Evolutionary conservation across 2,888 invertebrate genomes (phyloP), one percentile per base, ranked within the genome.

Genomic region (Phymatocera aterrima): DNA sequence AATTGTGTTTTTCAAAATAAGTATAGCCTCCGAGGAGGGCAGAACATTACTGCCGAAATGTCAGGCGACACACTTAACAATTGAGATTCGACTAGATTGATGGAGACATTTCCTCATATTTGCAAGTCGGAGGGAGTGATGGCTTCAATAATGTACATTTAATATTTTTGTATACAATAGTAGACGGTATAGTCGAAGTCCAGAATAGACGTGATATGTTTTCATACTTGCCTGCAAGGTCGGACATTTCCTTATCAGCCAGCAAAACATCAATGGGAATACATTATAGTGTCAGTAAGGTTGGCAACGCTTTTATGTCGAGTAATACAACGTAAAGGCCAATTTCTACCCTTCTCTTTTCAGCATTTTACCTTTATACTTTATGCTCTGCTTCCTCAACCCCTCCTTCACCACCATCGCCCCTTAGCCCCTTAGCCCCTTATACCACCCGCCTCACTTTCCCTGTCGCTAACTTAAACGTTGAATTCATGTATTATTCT

Each of bases 181-280:
- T 15, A 12, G 57, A 57, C 28, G 6, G n/a, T n/a, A 2, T 37
- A 37, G 21, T 64, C 34, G n/a, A 3, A 34, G 40, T 24, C 46
- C 28, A n/a, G 24, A 6, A 46, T 24, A 24, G n/a, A 15, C 24
- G 18, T 40, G 65, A 18, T 15, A 24, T 43, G 21, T 46, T 43
- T 28, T 68, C 8, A 31, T 2, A 34, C 37, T 40, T n/a, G 40
- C 64, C 40, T n/a, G n/a, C n/a, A n/a, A n/a, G 34, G 12, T 10
- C 5, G 40, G 40, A 18, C 40, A 48, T 64, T 68, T 48, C n/a
- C 24, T 72, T 72, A 51, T 48, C 77, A 57, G 68, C 18, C 21
- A 24, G 31, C 48, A 77, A 81, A 83, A 84, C 80, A 83, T 83
- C 83, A 83, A 83, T 84, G 80, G 82, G 82, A 85, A 84, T 83